Evolutionary conservation across 2,888 invertebrate species (phyloP).

Genomic region (Tupiocoris notatus): DNA sequence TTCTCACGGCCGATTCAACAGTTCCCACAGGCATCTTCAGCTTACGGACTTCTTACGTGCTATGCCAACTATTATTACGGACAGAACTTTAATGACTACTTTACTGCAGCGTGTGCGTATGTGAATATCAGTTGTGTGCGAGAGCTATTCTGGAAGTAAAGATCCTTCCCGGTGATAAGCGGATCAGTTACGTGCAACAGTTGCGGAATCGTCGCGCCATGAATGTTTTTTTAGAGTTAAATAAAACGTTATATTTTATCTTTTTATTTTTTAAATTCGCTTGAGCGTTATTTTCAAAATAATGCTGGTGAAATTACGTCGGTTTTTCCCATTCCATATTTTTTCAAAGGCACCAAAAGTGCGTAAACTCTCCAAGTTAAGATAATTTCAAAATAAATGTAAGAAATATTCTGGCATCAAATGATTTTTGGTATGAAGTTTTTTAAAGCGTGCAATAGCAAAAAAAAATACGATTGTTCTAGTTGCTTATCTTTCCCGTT

Average conservation of each 20-base stretch:
- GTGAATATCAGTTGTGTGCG: background rate
- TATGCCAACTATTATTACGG: background rate
- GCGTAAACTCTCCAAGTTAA: no score
- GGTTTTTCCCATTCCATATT: no score
- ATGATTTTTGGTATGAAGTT: no score
- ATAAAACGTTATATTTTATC: no score
- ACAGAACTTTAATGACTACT: background rate
- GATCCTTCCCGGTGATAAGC: background rate
- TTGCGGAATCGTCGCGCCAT: background rate
- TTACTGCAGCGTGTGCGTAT: background rate
- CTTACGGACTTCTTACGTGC: background rate
- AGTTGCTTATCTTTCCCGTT: no score
- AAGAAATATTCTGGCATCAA: no score
- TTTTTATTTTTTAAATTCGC: no score
- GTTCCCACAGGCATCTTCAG: background rate
- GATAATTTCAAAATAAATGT: no score
- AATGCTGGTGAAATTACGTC: background rate
- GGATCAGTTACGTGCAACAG: background rate
- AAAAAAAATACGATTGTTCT: no score
- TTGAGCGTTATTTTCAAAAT: no score
- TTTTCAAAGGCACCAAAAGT: no score
- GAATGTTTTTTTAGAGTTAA: background rate
- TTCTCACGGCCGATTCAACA: background rate
- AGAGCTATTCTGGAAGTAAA: background rate
- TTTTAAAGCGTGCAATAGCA: no score